Base-by-base conservation (phyloP, 1,140 invertebrate genomes). In the Drosophila subobscura region DNA sequence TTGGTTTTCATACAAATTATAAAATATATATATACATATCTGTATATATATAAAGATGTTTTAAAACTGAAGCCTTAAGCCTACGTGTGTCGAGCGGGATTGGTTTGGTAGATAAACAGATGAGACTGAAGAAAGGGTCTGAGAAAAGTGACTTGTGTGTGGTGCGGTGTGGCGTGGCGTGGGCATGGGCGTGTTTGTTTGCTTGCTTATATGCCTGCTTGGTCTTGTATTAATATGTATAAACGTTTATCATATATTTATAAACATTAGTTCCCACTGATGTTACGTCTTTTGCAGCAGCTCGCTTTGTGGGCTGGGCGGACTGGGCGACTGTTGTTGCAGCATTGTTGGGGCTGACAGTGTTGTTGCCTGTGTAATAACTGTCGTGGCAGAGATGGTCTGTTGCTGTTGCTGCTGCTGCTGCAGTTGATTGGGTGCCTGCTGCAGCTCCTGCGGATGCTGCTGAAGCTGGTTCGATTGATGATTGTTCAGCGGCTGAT, bases 401-500 rank as follows among this genome's bases (percentile, higher is more conserved):
- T 89, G 89, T 76, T 91, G 90, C 56, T 90, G 79, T 33, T 88
- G 77, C 52, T 90, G 85, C 51, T 60, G 77, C 22, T 80, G 72
- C 14, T 72, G 60, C 29, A 54, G 76, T 29, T 79, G 74, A 37
- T 70, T 70, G 23, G 64, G 59, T 23, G 63, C 61, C 70, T 88
- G 89, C 57, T 91, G 90, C 63, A 84, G 67, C 56, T 89, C 77
- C 50, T 90, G 86, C 47, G 77, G 52, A 22, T 79, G 63, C 47
- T 16, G 63, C 44, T 72, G 76, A 72, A 79, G 78, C 57, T 91
- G 86, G 52, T 84, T 76, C 27, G 50, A 67, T 63, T 92, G 91
- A 72, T 92, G 91, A 72, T 93, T 92, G 81, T 96, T 96, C 92
- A 95, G 96, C 51, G 96, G 96, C 60, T 90, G 96, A 93, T 97